Conservation (phyloP, 2,113 vertebrate species). For the Hydropotes inermis region DNA sequence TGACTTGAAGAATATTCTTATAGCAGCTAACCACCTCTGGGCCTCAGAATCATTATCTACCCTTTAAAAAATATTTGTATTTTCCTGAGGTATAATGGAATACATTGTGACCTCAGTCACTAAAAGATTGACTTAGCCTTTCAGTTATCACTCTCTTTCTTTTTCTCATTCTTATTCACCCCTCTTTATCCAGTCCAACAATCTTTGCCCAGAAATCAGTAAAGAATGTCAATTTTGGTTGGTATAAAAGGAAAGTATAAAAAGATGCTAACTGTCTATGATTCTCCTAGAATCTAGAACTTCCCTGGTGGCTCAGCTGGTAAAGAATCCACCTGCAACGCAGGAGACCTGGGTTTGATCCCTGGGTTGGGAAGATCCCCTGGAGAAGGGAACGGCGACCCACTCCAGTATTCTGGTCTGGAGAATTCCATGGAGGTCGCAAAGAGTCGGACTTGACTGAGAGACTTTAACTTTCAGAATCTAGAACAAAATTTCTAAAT, state of each 20-base stretch:
- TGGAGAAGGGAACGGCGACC: neutral
- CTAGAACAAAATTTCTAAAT: neutral
- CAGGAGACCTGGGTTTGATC: neutral
- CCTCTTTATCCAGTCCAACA: neutral
- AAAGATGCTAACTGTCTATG: neutral
- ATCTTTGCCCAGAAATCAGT: slow-evolving; percentile 11
- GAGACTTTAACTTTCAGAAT: neutral
- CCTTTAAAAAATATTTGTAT: neutral
- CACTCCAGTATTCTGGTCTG: neutral
- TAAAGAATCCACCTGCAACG: neutral
- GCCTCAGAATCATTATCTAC: neutral
- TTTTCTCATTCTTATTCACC: neutral
- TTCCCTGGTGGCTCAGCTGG: neutral
- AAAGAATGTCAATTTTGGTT: neutral
- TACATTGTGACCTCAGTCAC: neutral
- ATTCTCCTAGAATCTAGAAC: neutral
- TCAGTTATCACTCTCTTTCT: neutral
- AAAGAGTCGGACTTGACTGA: neutral
- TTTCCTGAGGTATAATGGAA: neutral
- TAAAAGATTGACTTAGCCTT: neutral
- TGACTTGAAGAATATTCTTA: neutral
- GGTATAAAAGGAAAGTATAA: neutral
- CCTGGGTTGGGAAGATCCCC: neutral
- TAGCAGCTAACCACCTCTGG: slow-evolving; percentile 28
- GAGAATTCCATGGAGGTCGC: neutral